Conservation (phyloP, 1,140 invertebrate species). For the Nephila pilipes region DNA sequence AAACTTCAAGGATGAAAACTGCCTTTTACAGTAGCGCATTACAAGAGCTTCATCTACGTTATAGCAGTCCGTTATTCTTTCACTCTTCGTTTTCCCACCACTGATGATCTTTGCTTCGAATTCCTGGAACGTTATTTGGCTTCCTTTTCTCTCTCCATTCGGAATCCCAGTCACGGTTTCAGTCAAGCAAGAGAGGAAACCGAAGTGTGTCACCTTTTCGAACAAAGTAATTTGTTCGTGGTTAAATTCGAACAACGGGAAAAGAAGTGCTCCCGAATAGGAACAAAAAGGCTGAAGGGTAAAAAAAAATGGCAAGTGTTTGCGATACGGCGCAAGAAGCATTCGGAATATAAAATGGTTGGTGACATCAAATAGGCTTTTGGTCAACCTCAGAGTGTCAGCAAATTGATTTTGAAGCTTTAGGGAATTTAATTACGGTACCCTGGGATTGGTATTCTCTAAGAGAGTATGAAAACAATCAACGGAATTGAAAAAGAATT, state of each 20-base stretch:
- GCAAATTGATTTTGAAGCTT: conserved; percentile 66
- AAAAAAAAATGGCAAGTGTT: background rate
- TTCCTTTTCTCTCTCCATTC: conserved; percentile 48
- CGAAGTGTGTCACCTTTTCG: conserved; percentile 65
- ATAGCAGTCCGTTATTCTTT: background rate
- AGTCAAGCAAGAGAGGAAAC: conserved; percentile 46
- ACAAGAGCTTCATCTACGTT: background rate
- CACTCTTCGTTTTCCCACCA: background rate
- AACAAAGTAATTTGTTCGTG: conserved; percentile 73
- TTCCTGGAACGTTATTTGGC: conserved; percentile 31
- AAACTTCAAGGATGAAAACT: background rate
- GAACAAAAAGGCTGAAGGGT: background rate
- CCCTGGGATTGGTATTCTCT: conserved; percentile 6
- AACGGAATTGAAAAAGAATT: background rate
- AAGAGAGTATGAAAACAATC: background rate
- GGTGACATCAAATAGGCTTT: conserved; percentile 46
- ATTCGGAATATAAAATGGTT: conserved; percentile 58
- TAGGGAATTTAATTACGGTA: conserved; percentile 66
- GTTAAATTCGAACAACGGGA: conserved; percentile 62
- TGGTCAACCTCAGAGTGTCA: conserved; percentile 62
- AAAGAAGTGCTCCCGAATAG: background rate
- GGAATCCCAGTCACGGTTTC: conserved; percentile 57
- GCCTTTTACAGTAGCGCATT: background rate
- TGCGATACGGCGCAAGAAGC: conserved; percentile 1
- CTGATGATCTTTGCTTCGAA: conserved; percentile 53